Base-by-base conservation (phyloP, 2,888 invertebrate genomes). In the Eristalis arbustorum region DNA sequence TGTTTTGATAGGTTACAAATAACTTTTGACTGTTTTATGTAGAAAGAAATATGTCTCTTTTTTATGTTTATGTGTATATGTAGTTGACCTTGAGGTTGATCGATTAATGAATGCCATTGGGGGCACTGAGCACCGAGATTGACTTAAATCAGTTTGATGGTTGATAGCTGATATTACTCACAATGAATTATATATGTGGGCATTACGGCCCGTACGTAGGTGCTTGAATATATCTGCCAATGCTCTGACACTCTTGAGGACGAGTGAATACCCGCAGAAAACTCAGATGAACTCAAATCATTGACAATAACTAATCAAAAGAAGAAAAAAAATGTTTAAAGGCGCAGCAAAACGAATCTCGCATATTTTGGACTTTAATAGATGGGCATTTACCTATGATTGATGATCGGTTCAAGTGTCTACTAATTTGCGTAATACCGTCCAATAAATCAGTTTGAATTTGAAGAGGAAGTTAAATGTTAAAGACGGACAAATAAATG, bases 61-160 rank as follows among this genome's bases (percentile, higher is more conserved):
- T 22, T 72, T 25, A 37, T 3, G 28, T 40, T 62, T 49, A 34
- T 25, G 57, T 40, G 40, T 66, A 18, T 8, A n/a, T n/a, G n/a
- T n/a, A 22, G 28, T 10, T 40, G 66, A 25, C 74, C 74, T 42
- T 59, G 66, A 66, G 25, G 22, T 75, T 40, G 40, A 59, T 18
- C 59, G 42, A 42, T 59, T 64, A 37, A 25, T 57, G n/a, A 18
- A 49, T 18, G 49, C 64, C 34, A 57, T 37, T 73, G 63, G 31
- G 18, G 31, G 49, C 13, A 18, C 18, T 5, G 3, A 3, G 3
- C 4, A n/a, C 34, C 11, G 25, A 66, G 66, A 74, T 66, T 74
- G 74, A 74, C 66, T 64, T 22, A 25, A 66, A 74, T 37, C 66
- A 59, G 40, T 57, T 57, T 25, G 59, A 40, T 40, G 56, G 56